Evolutionary conservation across 2,797 vertebrate species (phyloP).

Genomic region (Babyrousa celebensis): DNA sequence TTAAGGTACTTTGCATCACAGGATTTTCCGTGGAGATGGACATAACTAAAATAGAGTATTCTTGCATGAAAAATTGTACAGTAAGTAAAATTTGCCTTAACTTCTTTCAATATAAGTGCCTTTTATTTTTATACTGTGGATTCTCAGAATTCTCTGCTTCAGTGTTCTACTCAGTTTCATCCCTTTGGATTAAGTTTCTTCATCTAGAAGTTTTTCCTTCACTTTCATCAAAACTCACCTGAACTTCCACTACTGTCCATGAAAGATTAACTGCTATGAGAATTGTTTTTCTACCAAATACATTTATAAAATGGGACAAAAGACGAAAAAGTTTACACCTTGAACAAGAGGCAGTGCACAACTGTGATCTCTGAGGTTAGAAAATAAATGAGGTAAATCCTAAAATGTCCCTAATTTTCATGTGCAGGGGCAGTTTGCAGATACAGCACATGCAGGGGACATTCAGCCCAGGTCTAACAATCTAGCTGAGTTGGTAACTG

Average conservation of each 20-base stretch:
- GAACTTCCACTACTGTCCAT: not conserved
- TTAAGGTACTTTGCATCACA: not conserved
- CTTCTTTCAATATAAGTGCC: not conserved
- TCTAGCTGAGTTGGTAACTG: not conserved
- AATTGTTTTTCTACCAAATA: conserved; percentile 31
- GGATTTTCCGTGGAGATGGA: not conserved
- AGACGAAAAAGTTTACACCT: not conserved
- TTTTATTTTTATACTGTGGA: not conserved
- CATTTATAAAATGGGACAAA: not conserved
- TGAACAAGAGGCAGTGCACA: not conserved
- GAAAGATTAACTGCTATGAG: not conserved
- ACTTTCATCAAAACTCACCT: not conserved
- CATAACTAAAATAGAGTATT: not conserved
- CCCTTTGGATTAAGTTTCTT: not conserved
- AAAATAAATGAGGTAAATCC: not conserved
- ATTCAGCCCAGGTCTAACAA: not conserved
- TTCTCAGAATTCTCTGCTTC: conserved; percentile 27
- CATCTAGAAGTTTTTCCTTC: not conserved
- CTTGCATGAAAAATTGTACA: not conserved
- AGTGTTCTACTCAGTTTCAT: not conserved
- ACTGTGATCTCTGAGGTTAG: conserved; percentile 16
- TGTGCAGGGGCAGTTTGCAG: not conserved
- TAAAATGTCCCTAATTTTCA: not conserved
- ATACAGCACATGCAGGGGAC: not conserved
- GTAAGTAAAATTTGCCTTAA: not conserved